Conservation (phyloP, 2,888 invertebrate genomes). For the Sesia apiformis region DNA sequence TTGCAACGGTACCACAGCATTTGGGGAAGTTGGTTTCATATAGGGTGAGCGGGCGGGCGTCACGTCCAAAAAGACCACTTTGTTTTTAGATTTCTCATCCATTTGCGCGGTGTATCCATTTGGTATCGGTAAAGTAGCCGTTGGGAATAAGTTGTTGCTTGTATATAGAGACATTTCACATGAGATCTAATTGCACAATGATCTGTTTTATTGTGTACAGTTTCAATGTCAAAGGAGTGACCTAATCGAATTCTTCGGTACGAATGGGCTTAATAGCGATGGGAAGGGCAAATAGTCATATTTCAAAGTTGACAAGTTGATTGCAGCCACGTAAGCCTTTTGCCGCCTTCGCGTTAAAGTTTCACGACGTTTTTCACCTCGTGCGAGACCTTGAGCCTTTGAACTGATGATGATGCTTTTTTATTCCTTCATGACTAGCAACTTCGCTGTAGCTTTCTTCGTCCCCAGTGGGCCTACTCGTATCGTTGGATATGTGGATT, state of each 20-base stretch:
- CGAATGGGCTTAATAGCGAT: slow-evolving; percentile 28
- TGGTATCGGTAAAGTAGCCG: slow-evolving; percentile 27
- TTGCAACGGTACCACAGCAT: slow-evolving; percentile 42
- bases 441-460: no score
- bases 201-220: not conserved
- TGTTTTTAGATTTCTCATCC: slow-evolving; percentile 37
- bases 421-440: no score
- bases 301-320: slow-evolving; percentile 61
- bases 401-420: not conserved
- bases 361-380: slow-evolving; percentile 53
- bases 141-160: slow-evolving; percentile 35
- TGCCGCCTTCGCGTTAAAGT: slow-evolving; percentile 44
- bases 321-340: slow-evolving; percentile 41
- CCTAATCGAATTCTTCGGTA: slow-evolving; percentile 20
- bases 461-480: no score
- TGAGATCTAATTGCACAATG: not conserved
- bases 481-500: no score
- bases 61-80: slow-evolving; percentile 53
- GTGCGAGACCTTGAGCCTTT: slow-evolving; percentile 26
- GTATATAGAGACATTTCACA: slow-evolving; percentile 42
- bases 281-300: slow-evolving; percentile 32
- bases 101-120: slow-evolving; percentile 48
- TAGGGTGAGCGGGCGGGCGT: slow-evolving; percentile 46
- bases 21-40: slow-evolving; percentile 31
- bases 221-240: slow-evolving; percentile 16